These are phyloP conservation scores for Serranus cabrilla DNA, from an alignment of 2,797 vertebrate genomes.

Conservation along the genomic window DNA sequence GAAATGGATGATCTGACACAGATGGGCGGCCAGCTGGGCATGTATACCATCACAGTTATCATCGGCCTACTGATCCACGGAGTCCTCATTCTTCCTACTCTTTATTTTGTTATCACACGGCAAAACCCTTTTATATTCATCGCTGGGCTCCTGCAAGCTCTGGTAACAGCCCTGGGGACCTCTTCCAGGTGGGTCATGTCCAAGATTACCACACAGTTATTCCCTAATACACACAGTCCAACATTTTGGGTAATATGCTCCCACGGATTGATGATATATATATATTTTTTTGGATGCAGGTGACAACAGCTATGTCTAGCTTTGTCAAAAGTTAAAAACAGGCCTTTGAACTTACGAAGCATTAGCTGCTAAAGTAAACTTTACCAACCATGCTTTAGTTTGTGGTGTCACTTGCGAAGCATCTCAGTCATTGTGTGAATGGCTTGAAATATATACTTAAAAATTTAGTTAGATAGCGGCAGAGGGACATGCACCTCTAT, in stretches of 20 bases:
- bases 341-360: too few species aligned
- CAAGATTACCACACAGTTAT: neutral
- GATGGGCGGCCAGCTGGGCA: conserved; percentile 96
- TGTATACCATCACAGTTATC: conserved; percentile 97
- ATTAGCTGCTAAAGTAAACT: neutral
- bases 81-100: conserved; percentile 91
- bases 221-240: too few species aligned
- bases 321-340: too few species aligned
- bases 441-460: too few species aligned
- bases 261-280: too few species aligned
- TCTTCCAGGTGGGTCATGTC: conserved; percentile 92
- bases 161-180: conserved; percentile 95
- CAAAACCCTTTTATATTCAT: conserved; percentile 97
- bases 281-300: too few species aligned
- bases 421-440: too few species aligned
- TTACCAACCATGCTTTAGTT: neutral
- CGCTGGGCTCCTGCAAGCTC: conserved; percentile 93
- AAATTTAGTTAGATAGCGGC: too few species aligned
- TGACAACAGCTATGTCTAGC: too few species aligned
- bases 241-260: too few species aligned
- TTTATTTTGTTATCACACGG: conserved; percentile 94
- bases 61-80: conserved; percentile 93
- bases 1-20: conserved; percentile 98
- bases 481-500: too few species aligned
- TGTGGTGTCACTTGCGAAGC: too few species aligned